Evolutionary conservation across 1,140 invertebrate genomes (phyloP), one percentile per base, ranked within the genome.

Genomic region (Drosophila setifemur): DNA sequence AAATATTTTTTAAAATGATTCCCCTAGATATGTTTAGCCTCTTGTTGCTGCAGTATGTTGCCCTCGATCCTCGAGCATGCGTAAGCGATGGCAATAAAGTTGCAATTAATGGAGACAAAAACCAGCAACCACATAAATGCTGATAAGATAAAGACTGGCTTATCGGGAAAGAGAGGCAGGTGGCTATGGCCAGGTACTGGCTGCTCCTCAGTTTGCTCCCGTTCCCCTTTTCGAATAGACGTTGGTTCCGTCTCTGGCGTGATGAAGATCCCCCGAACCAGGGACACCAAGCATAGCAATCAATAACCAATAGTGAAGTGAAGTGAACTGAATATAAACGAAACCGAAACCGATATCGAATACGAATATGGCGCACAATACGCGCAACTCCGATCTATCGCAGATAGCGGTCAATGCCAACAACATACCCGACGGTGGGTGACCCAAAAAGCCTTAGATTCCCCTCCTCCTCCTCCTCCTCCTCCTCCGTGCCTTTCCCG

Each of bases 371-470:
- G 76, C 76, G 33, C 68, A 81, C 1, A 66, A 60, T 66, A 63
- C 58, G 4, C 88, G 88, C 58, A 66, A 58, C 43, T 89, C 88
- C 16, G 88, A 89, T 63, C 45, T 88, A 53, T 82, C 83, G 37
- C 85, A 88, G 44, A 86, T 89, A 31, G 77, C 88, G 5, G 89
- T 83, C 6, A 90, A 81, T 73, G 77, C 81, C 33, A 57, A 89
- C 45, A 88, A 87, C 37, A 90, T 90, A 63, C 79, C 87, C 18
- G 75, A 90, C 29, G 75, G 79, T 85, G 44, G 14, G 88, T 88
- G 60, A 39, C 43, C 58, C 33, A 40, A 25, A 64, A 18, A 37
- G 2, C n/a, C n/a, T n/a, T n/a, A n/a, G n/a, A n/a, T n/a, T n/a
- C n/a, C n/a, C n/a, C n/a, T n/a, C n/a, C n/a, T n/a, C n/a, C n/a